A percentile compares a stretch with the other conserved stretches of the same genome.
These are phyloP conservation scores for Aegithalos caudatus DNA, from an alignment of 2,113 vertebrate genomes.

Conservation along the genomic window DNA sequence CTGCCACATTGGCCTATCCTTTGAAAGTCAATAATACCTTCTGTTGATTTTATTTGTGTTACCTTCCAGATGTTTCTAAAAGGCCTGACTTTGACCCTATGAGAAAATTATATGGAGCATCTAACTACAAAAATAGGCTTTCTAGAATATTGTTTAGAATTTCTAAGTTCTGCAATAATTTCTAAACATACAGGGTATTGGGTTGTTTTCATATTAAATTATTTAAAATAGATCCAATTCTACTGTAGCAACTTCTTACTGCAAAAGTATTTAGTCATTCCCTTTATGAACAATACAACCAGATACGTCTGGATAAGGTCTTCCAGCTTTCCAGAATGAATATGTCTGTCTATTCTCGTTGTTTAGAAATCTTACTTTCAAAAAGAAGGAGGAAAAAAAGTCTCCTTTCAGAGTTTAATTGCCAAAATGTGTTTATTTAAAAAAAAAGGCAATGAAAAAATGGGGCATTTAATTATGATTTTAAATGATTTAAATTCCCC, in stretches of 20 bases:
- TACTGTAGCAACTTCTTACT: not conserved
- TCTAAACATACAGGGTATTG: not conserved
- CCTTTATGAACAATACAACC: not conserved
- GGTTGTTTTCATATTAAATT: not conserved
- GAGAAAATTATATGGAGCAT: not conserved
- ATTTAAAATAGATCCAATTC: not conserved
- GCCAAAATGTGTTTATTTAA: conserved; percentile 3
- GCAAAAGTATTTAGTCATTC: not conserved
- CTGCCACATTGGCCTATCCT: not conserved
- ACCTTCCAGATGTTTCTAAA: not conserved
- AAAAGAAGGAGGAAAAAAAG: not conserved
- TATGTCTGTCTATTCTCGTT: not conserved
- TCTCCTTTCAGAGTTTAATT: conserved; percentile 34
- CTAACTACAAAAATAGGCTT: not conserved
- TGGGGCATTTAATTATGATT: conserved; percentile 20
- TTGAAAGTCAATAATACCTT: not conserved
- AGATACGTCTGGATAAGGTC: not conserved
- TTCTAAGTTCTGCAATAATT: not conserved
- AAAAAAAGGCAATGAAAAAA: not conserved
- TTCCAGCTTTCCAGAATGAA: not conserved
- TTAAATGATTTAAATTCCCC: not conserved
- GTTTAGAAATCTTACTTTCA: not conserved
- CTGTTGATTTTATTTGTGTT: not conserved
- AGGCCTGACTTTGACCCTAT: not conserved
- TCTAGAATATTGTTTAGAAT: not conserved